phyloP scores from a whole-genome alignment of 2,113 vertebrate species.

The Zeus faber region DNA sequence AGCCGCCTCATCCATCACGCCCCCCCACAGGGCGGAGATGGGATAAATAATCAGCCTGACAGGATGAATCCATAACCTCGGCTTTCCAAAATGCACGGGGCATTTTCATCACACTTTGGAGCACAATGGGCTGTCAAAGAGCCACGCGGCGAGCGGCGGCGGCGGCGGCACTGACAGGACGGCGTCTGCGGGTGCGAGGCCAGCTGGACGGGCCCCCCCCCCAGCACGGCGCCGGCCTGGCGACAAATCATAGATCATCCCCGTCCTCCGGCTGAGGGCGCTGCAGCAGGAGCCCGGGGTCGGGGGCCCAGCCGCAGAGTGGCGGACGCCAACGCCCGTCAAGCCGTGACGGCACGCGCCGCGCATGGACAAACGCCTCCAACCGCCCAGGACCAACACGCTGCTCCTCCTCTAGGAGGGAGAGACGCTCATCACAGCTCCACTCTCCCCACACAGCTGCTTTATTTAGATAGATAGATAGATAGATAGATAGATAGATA shows the following conservation, averaged over 20 bases:
- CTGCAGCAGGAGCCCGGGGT: conserved; percentile 5
- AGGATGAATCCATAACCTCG: conserved; percentile 8
- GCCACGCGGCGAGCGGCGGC: not conserved
- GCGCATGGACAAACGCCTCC: conserved; percentile 2
- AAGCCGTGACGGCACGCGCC: conserved; percentile 1
- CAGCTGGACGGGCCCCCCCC: conserved; percentile 11
- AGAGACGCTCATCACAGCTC: no score
- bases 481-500: no score
- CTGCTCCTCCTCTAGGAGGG: no score
- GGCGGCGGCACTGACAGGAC: not conserved
- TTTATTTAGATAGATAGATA: no score
- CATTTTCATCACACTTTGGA: not conserved
- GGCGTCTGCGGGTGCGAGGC: conserved; percentile 1
- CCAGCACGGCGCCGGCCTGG: conserved; percentile 1
- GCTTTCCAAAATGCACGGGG: not conserved
- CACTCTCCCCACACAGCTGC: no score
- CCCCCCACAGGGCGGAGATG: not conserved
- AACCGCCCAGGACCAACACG: not conserved
- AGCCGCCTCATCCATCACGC: not conserved
- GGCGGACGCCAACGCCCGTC: conserved; percentile 9
- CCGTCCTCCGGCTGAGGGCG: not conserved
- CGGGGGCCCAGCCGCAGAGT: not conserved
- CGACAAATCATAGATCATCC: conserved; percentile 23
- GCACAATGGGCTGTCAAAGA: conserved; percentile 5
- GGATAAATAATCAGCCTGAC: conserved; percentile 5